Base-by-base conservation (phyloP, 2,888 invertebrate genomes). In the Eupithecia abbreviata region DNA sequence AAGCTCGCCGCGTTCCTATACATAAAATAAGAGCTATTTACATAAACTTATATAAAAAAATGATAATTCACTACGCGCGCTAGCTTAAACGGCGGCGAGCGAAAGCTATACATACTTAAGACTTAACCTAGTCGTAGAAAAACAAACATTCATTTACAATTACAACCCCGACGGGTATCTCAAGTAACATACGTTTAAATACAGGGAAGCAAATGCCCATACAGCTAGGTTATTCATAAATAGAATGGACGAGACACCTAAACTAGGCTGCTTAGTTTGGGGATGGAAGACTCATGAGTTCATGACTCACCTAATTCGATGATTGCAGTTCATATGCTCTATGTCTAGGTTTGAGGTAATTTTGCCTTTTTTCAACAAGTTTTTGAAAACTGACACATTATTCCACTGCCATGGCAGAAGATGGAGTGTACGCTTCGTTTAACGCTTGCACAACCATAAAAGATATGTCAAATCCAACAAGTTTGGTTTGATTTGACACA, bases 211-310 rank as follows among this genome's bases (percentile, higher is more conserved):
- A 81, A 83, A 84, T 84, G 86, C 84, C 82, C 79, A 78, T 82
- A 83, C 86, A 81, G 84, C n/a, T 30, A 62, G 30, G 10, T 30
- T 89, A 88, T 90, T 89, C 88, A 90, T 70, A 88, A 90, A 51
- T 78, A 75, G 74, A 77, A 55, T 68, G 68, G 68, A 68, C 68
- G 68, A 45, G 68, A 82, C 80, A 82, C 82, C 81, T 79, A 78
- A 67, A 71, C 76, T 71, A 71, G 30, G 69, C 41, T 30, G 58
- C 55, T 58, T 18, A 30, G 69, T 72, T 42, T 58, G 73, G 41
- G n/a, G 6, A 49, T 78, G 78, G 78, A 78, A 78, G 78, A 78
- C 77, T 67, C 15, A 13, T 51, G 47, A 66, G 2, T 6, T 67
- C 15, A 13, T 51, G 47, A 66, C 3, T 6, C 47, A 66, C 66